Evolutionary conservation across 37 sponge, comb jelly and placozoan species (phyloP).

Genomic region (Chondrilla cf. caribensis): DNA sequence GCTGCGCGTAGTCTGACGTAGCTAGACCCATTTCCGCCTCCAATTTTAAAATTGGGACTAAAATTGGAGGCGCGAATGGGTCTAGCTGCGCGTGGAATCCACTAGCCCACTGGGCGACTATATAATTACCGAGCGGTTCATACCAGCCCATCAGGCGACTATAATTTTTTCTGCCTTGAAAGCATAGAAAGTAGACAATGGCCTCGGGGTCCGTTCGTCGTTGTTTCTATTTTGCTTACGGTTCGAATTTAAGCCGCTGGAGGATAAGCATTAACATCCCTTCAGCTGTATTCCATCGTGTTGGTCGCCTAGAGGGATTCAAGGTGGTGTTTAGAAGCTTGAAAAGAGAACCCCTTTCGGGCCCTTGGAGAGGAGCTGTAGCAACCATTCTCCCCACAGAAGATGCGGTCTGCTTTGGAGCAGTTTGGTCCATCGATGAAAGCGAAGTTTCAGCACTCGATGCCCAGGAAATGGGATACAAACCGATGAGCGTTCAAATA

Average conservation of each 20-base stretch:
- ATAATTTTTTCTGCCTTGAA: too few species aligned
- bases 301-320: constrained; percentile 10
- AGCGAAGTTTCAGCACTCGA: constrained; percentile 7
- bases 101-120: too few species aligned
- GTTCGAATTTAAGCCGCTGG: constrained; percentile 20
- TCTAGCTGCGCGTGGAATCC: too few species aligned
- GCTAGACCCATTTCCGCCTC: too few species aligned
- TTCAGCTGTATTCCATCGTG: constrained; percentile 6
- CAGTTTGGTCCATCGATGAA: constrained; percentile 18
- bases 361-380: constrained; percentile 17
- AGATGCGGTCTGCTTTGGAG: constrained; percentile 13
- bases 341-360: neutral
- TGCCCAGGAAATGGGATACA: neutral
- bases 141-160: too few species aligned
- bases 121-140: too few species aligned
- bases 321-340: neutral
- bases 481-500: neutral
- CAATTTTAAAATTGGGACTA: too few species aligned
- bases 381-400: constrained; percentile 6
- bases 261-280: constrained; percentile 23
- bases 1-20: too few species aligned
- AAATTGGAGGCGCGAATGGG: too few species aligned
- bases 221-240: constrained; percentile 33
- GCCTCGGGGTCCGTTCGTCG: neutral
- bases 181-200: too few species aligned